Evolutionary conservation across 2,888 invertebrate species (phyloP).

Genomic region (Apocheima hispidaria): DNA sequence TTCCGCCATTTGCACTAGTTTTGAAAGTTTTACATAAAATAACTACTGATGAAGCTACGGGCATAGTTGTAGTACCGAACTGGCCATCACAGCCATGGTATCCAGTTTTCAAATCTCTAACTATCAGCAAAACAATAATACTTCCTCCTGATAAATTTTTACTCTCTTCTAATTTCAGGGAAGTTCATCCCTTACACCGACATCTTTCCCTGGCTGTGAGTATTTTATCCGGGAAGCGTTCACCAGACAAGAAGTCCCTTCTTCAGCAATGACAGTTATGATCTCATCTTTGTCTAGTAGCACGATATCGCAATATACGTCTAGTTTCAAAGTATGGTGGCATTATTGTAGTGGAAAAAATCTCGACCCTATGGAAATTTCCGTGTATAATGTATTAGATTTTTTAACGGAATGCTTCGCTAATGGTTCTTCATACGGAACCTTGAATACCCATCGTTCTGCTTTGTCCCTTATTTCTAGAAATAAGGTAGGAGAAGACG

Average conservation of each 20-base stretch:
- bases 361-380: not conserved
- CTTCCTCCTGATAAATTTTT: too few species aligned
- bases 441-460: not conserved
- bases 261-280: too few species aligned
- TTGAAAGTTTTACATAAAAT: not conserved
- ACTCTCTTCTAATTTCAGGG: too few species aligned
- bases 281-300: not conserved
- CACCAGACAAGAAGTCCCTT: too few species aligned
- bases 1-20: not conserved
- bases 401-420: not conserved
- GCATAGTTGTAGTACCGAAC: too few species aligned
- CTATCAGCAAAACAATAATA: too few species aligned
- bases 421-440: not conserved
- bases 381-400: not conserved
- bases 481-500: constrained; percentile 7
- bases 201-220: too few species aligned
- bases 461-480: not conserved
- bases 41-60: too few species aligned
- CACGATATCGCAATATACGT: not conserved
- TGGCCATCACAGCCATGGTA: too few species aligned
- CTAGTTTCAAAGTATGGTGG: not conserved
- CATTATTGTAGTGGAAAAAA: not conserved
- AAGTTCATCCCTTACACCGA: too few species aligned
- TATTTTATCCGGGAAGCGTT: too few species aligned
- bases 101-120: too few species aligned